A percentile compares a stretch with the other conserved stretches of the same genome.
Evolutionary conservation across 2,113 vertebrate genomes (phyloP).

Genomic region (Chionodraco myersi): DNA sequence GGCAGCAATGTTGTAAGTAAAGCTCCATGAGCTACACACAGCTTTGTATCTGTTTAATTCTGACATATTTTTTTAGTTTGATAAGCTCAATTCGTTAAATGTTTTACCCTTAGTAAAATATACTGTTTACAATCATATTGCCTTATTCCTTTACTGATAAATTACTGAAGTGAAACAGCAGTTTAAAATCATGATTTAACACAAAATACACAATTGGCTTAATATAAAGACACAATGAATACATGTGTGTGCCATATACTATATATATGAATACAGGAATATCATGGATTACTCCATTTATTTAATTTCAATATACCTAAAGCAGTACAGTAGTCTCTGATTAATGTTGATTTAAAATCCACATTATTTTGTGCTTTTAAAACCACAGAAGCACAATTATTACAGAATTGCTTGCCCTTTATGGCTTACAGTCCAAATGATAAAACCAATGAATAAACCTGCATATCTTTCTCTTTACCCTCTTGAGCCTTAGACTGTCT

Average conservation of each 20-base stretch:
- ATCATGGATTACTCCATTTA: not conserved
- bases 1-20: too few species aligned
- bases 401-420: not conserved
- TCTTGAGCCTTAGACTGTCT: not conserved
- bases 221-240: not conserved
- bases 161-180: too few species aligned
- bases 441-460: conserved; percentile 1
- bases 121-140: not conserved
- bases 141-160: not conserved
- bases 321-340: not conserved
- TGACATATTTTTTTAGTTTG: not conserved
- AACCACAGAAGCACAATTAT: not conserved
- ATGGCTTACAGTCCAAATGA: not conserved
- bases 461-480: not conserved
- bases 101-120: not conserved
- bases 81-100: not conserved
- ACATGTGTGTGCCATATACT: not conserved
- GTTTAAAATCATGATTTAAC: not conserved
- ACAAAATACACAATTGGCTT: not conserved
- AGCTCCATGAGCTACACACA: not conserved
- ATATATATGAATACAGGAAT: not conserved
- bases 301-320: not conserved
- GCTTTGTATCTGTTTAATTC: not conserved
- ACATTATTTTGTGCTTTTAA: not conserved
- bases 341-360: not conserved